Percentiles rank a stretch among this genome's conserved stretches.
Conservation (phyloP, 2,113 vertebrate species). For the Anoura caudifer region DNA sequence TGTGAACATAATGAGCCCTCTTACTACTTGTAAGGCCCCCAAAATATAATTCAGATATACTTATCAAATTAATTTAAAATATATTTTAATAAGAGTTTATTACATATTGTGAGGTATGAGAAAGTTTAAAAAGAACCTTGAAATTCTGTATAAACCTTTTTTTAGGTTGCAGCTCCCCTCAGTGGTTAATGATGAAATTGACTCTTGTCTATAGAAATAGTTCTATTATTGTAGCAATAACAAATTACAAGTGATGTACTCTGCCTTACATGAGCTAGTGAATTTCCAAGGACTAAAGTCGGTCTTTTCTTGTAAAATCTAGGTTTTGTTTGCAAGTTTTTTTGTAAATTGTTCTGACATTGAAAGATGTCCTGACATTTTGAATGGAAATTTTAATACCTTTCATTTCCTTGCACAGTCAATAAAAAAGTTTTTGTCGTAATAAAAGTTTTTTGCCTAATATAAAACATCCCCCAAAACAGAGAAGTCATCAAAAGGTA, state of each 20-base stretch:
- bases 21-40: neutral
- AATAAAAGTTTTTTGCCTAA: constrained; percentile 2
- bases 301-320: constrained; percentile 16
- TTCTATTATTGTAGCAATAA: neutral
- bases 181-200: constrained; percentile 75
- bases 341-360: neutral
- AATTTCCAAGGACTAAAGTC: neutral
- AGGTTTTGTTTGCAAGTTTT: neutral
- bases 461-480: neutral
- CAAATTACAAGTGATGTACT: neutral
- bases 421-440: neutral
- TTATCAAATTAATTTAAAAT: constrained; percentile 25
- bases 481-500: neutral
- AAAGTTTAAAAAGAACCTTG: constrained; percentile 10
- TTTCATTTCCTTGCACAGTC: neutral
- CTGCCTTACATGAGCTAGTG: neutral
- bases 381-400: neutral
- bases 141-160: constrained; percentile 41
- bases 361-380: neutral
- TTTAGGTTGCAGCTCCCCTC: constrained; percentile 80
- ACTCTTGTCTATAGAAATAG: constrained; percentile 13
- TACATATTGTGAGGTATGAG: constrained; percentile 1
- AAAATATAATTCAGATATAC: neutral
- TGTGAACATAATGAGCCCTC: neutral
- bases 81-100: constrained; percentile 22